Conservation (phyloP, 2,113 vertebrate genomes). For the Origma solitaria region DNA sequence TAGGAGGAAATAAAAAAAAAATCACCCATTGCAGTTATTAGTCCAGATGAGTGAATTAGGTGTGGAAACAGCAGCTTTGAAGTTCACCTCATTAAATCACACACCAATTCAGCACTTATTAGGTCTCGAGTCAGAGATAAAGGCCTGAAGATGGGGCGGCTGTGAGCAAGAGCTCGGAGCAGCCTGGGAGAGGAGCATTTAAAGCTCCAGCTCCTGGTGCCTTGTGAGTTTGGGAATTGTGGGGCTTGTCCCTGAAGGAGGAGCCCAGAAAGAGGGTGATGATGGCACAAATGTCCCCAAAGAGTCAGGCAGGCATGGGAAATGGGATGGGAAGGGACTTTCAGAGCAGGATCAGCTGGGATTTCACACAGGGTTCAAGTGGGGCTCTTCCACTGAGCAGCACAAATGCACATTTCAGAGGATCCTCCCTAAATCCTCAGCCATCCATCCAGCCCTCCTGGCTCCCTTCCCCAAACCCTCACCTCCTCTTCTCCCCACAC, state of each 20-base stretch:
- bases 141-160: neutral
- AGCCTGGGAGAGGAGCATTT: neutral
- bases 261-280: neutral
- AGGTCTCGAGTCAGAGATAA: slow-evolving; percentile 34
- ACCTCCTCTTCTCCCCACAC: neutral
- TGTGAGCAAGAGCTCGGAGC: neutral
- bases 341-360: neutral
- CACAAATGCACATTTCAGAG: neutral
- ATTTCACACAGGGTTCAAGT: neutral
- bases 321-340: neutral
- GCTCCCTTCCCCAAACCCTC: neutral
- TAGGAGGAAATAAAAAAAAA: neutral
- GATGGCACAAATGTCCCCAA: neutral
- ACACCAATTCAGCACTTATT: slow-evolving; percentile 30
- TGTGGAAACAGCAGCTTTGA: slow-evolving; percentile 45
- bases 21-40: slow-evolving; percentile 39
- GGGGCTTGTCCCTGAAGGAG: neutral
- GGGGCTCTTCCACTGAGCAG: neutral
- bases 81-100: slow-evolving; percentile 44
- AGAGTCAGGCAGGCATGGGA: neutral
- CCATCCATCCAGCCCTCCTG: neutral
- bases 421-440: rapidly evolving
- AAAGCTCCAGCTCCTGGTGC: neutral
- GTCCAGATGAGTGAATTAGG: slow-evolving; percentile 53
- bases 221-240: rapidly evolving